Base-by-base conservation (phyloP, 2,113 vertebrate species). In the Oreotrochilus melanogaster region DNA sequence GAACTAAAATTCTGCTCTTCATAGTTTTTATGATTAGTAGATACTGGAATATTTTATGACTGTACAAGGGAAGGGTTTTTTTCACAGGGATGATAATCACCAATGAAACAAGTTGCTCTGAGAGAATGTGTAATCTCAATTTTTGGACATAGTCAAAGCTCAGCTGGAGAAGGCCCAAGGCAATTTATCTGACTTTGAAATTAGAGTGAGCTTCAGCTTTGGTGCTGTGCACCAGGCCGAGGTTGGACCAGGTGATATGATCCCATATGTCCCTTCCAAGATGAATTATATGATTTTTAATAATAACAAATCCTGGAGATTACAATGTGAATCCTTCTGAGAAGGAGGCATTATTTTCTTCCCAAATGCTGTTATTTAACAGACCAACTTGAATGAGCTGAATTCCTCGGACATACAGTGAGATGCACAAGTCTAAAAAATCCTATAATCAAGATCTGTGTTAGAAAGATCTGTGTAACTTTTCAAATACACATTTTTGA, bases 221-320 rank as follows among this genome's bases (percentile, higher is more conserved):
- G n/a, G 8, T 67, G 51, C 70, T 70, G 12, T 39, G n/a, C 50
- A 30, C 1, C 64, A 31, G 25, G 22, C 48, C 89, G 37, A 3
- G 18, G 18, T 21, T 74, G 54, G 43, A 60, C 27, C 47, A 76
- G 57, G 42, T 78, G 48, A 71, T 66, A 47, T 75, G 48, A 86
- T 62, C 53, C 47, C 19, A 2, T 43, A 30, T 61, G 39, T 70
- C 56, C n/a, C 47, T 81, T 85, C n/a, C 56, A 90, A 88, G 37
- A 7, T 62, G 74, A 88, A 78, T 53, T 81, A 2, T 43, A 73
- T 72, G 56, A 70, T 93, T 96, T 97, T 81, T 92, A 96, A 76
- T 94, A 95, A 96, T 75, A 95, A 92, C 93, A 96, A 95, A 69
- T 79, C 45, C 81, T 61, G 88, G 88, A 94, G 69, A 84, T 92